A percentile compares a stretch with the other conserved stretches of the same genome.
phyloP scores from a whole-genome alignment of 2,113 vertebrate genomes.

The Ictalurus punctatus region DNA sequence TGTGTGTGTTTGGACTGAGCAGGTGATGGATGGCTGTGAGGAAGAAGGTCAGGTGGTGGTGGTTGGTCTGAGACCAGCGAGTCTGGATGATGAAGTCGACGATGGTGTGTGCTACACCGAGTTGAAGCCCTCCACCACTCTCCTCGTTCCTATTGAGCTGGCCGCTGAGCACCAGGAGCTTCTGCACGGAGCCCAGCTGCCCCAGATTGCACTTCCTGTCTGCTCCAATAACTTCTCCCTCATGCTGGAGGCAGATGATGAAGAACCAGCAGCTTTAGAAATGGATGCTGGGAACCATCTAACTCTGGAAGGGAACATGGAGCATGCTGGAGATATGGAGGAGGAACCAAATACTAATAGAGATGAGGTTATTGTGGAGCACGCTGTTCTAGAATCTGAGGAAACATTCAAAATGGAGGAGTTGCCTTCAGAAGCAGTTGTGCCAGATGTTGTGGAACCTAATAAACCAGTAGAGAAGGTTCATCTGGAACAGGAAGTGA shows the following conservation, averaged over 20 bases:
- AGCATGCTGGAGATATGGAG: neutral
- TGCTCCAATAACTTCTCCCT: slow-evolving; percentile 81
- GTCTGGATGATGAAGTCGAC: slow-evolving; percentile 59
- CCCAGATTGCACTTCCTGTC: slow-evolving; percentile 66
- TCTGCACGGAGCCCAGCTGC: slow-evolving; percentile 62
- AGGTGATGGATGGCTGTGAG: slow-evolving; percentile 64
- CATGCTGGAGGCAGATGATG: slow-evolving; percentile 84
- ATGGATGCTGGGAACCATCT: neutral
- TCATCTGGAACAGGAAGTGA: neutral
- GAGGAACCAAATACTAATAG: neutral
- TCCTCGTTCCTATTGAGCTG: slow-evolving; percentile 74
- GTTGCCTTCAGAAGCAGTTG: neutral
- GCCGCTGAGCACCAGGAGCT: slow-evolving; percentile 73
- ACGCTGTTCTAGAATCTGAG: neutral
- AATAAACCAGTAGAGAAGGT: neutral
- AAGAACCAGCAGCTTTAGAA: slow-evolving; percentile 35
- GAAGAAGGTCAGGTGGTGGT: slow-evolving; percentile 56
- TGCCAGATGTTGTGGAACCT: slow-evolving; percentile 2
- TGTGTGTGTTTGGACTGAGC: neutral
- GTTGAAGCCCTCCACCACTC: slow-evolving; percentile 71
- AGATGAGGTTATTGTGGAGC: neutral
- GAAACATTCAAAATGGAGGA: slow-evolving; percentile 16
- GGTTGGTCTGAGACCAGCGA: slow-evolving; percentile 56
- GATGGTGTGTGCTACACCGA: slow-evolving; percentile 66
- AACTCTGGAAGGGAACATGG: neutral